Base-by-base conservation (phyloP, 1,140 invertebrate species). In the Philopotamus ludificatus region DNA sequence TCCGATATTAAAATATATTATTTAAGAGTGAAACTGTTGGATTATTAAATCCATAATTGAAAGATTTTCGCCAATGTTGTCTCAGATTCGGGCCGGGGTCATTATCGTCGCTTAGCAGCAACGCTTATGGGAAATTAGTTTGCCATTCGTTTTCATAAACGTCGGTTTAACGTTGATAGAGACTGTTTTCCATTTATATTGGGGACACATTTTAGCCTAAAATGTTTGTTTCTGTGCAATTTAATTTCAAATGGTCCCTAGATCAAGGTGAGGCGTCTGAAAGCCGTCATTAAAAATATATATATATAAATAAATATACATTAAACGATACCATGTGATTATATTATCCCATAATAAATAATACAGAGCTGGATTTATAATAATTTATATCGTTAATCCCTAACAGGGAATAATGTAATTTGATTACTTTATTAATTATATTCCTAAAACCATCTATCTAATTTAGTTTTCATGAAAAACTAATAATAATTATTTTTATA, bases 61-160 rank as follows among this genome's bases (percentile, higher is more conserved):
- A 34, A 7, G 28, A 12, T 34, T 34, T 34, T 34, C 12, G 28
- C 12, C 4, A 34, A 34, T 34, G 4, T 34, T 34, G 28, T 4
- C 4, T 12, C 28, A 34, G 28, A 34, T 7, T 34, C n/a, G n/a
- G n/a, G n/a, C 28, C 28, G 53, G 12, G 20, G 54, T 44, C 25
- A 62, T 62, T 62, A 62, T 62, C 45, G 45, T 39, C 9, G 16
- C 25, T 21, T 16, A 15, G 22, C 58, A 25, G 25, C 26, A 18
- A 18, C 57, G 39, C 59, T 62, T 50, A 50, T 39, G 59, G 41
- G 26, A 62, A 62, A 62, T 62, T 62, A 62, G 59, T 62, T 62
- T 49, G 49, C 59, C 28, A 62, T 62, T 62, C 59, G 22, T 62
- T 62, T 62, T 62, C 42, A 62, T 62, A 62, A 62, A 62, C 51